phyloP scores from a whole-genome alignment of 2,888 invertebrate genomes.

The Acanthosepion lycidas region DNA sequence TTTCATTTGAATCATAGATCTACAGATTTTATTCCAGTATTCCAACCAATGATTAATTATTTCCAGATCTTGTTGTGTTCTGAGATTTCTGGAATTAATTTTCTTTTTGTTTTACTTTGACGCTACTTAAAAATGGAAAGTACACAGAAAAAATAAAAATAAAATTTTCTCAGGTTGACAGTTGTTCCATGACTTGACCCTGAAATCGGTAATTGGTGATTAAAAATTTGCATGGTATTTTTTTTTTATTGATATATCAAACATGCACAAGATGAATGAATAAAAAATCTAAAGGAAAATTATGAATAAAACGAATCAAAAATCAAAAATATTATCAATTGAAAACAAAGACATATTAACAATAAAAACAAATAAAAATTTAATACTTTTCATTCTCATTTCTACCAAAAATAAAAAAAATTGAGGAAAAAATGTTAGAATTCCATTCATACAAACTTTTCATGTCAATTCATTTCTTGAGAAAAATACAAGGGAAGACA shows the following conservation, averaged over 20 bases:
- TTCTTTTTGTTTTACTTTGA: neutral
- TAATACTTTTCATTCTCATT: neutral
- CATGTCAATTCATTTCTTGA: too few species aligned
- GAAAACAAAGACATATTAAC: neutral
- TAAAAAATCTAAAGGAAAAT: neutral
- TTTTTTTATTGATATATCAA: neutral
- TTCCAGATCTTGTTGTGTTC: too few species aligned
- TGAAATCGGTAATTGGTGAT: neutral
- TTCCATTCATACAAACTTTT: neutral
- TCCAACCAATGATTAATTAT: too few species aligned
- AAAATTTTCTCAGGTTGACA: neutral
- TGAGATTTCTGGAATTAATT: neutral
- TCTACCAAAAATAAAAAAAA: neutral
- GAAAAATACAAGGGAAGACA: too few species aligned
- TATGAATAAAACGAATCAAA: neutral
- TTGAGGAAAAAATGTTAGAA: neutral
- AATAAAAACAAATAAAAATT: neutral
- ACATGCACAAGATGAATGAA: neutral
- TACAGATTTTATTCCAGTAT: too few species aligned
- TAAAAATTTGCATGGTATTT: neutral
- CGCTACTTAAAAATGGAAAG: neutral
- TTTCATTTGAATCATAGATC: too few species aligned
- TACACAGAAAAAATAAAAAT: neutral
- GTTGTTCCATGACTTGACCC: neutral
- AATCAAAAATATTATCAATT: neutral